Conservation (phyloP, 2,113 vertebrate species). For the Mus spicilegus region DNA sequence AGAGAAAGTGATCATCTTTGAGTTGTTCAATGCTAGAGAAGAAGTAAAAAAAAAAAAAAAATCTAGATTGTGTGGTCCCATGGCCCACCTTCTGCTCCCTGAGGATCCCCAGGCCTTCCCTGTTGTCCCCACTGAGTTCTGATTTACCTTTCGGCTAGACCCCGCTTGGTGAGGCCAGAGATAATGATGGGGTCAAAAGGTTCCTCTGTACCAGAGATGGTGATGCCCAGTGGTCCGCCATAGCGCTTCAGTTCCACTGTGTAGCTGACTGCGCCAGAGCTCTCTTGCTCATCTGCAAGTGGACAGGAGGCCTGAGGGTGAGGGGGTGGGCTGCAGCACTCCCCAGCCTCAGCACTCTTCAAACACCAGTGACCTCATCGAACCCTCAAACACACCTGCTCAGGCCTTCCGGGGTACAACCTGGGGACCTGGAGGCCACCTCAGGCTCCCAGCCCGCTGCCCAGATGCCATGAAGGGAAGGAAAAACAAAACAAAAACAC, state of each 20-base stretch:
- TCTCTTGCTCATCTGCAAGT: conserved; percentile 96
- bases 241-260: conserved; percentile 97
- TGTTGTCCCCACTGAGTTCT: neutral
- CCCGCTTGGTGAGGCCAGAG: conserved; percentile 96
- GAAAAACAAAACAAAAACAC: neutral
- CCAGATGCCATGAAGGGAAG: neutral
- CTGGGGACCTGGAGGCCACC: neutral
- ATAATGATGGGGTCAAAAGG: conserved; percentile 98
- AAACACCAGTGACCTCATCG: neutral
- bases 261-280: conserved; percentile 96
- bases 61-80: neutral
- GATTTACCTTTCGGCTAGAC: conserved; percentile 96
- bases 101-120: neutral
- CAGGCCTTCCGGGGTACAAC: neutral
- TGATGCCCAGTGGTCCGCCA: conserved; percentile 96
- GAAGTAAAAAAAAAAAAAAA: neutral
- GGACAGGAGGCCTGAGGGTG: neutral
- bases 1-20: neutral
- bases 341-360: neutral
- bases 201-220: conserved; percentile 98
- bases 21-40: neutral
- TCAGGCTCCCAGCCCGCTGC: neutral
- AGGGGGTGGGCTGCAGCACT: neutral
- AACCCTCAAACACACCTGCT: neutral
- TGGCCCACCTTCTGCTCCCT: neutral